Conservation (phyloP, 2,113 vertebrate genomes). For the Aythya baeri region DNA sequence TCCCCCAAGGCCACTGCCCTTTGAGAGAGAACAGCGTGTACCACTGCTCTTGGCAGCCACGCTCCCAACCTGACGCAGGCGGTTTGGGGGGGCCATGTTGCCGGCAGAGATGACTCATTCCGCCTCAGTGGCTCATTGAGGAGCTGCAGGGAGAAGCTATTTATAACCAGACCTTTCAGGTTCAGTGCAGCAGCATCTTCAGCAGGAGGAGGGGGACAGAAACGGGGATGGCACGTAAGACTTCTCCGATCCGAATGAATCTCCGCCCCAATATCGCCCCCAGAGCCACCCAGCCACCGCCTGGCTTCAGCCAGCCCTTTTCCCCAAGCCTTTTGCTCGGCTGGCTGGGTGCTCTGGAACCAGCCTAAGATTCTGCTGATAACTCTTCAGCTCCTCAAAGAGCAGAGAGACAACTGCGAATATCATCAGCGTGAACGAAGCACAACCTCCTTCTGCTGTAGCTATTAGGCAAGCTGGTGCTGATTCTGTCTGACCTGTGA, state of each 20-base stretch:
- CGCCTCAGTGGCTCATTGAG: constrained; percentile 65
- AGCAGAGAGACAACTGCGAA: not conserved
- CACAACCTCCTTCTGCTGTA: not conserved
- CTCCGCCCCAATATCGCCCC: not conserved
- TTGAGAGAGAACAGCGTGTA: constrained; percentile 53
- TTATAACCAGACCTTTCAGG: constrained; percentile 73
- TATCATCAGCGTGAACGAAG: not conserved
- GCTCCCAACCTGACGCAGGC: constrained; percentile 51
- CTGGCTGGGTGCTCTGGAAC: not conserved
- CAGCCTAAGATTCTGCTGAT: not conserved
- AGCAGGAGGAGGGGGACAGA: not conserved
- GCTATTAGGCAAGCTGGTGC: not conserved
- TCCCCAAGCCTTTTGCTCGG: not conserved
- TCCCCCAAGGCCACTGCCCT: constrained; percentile 56
- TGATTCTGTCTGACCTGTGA: not conserved
- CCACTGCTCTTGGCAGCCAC: constrained; percentile 35
- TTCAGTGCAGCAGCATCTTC: constrained; percentile 66
- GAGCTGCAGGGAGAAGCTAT: constrained; percentile 71
- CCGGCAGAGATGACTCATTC: constrained; percentile 68
- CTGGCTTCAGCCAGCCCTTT: not conserved
- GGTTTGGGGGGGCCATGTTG: constrained; percentile 27
- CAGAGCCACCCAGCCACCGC: not conserved
- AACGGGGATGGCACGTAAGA: not conserved
- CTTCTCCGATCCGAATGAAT: not conserved
- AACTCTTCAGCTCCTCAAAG: constrained; percentile 13